A percentile compares a stretch with the other conserved stretches of the same genome.
phyloP scores from a whole-genome alignment of 2,113 vertebrate genomes.

The Pongo abelii region DNA sequence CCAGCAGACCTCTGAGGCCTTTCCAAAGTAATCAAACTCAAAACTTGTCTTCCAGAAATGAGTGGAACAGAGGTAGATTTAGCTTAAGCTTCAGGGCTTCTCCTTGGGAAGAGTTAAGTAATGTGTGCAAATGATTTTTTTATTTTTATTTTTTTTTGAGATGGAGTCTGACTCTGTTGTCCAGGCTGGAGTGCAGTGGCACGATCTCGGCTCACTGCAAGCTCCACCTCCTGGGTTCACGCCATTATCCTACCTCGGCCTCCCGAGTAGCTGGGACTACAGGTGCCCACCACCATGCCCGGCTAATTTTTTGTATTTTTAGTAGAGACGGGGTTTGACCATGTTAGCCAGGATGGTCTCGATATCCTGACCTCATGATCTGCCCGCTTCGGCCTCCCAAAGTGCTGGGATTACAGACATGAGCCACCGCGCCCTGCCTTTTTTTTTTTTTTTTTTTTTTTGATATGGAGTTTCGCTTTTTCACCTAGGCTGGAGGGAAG shows the following conservation, averaged over 20 bases:
- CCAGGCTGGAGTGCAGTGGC: background rate
- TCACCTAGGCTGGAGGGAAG: too few relatives aligned
- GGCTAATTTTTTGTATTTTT: too few relatives aligned
- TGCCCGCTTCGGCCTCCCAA: too few relatives aligned
- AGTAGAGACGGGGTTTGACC: too few relatives aligned
- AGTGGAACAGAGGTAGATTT: background rate
- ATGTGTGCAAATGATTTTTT: background rate
- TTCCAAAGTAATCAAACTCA: background rate
- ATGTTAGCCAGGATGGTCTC: too few relatives aligned
- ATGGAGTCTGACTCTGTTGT: background rate
- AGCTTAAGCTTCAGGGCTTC: background rate
- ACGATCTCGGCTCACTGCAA: background rate
- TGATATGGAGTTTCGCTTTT: background rate
- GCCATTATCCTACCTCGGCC: background rate
- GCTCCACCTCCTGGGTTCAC: fast-evolving
- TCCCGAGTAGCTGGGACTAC: too few relatives aligned
- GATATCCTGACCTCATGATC: too few relatives aligned
- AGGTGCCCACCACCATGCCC: fast-evolving
- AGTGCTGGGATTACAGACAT: too few relatives aligned
- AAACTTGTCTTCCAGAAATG: background rate
- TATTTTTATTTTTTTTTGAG: background rate
- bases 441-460: background rate
- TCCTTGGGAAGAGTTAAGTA: background rate
- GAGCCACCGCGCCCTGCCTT: too few relatives aligned
- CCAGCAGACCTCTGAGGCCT: background rate